Conservation (phyloP, 1,140 invertebrate species). For the Ostrea denselamellosa region DNA sequence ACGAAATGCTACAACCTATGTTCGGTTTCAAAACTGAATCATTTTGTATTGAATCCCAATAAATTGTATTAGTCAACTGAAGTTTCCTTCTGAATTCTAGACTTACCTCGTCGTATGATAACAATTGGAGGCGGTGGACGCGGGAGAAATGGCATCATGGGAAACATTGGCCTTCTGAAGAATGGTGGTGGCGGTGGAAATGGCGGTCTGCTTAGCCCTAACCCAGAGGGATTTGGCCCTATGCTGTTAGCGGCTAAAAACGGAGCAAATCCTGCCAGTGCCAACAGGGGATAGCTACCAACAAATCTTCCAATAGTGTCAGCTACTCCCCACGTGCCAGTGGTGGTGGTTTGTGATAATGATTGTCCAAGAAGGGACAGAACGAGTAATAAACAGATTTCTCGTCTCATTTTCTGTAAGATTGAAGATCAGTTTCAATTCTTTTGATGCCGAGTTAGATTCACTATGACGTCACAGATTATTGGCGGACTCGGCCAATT, state of each 20-base stretch:
- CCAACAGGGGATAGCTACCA: neutral
- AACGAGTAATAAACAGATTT: constrained; percentile 22
- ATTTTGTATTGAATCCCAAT: too few relatives aligned
- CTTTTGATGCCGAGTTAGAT: neutral
- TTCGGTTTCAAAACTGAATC: too few relatives aligned
- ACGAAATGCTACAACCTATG: too few relatives aligned
- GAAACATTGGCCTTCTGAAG: constrained; percentile 1
- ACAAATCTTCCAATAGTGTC: neutral
- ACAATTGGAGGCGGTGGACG: constrained; percentile 1
- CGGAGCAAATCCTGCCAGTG: neutral
- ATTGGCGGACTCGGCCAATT: neutral
- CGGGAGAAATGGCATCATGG: constrained; percentile 4
- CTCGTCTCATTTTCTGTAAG: constrained; percentile 35
- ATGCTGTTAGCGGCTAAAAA: neutral
- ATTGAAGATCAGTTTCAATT: neutral
- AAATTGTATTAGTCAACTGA: too few relatives aligned
- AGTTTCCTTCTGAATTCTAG: too few relatives aligned
- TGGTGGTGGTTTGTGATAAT: constrained; percentile 14
- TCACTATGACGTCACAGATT: neutral
- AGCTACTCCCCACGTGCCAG: neutral
- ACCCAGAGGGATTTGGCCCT: constrained; percentile 9
- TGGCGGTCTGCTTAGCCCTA: constrained; percentile 8
- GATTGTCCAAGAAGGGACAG: neutral
- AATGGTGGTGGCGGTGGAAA: constrained; percentile 16
- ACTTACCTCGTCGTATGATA: neutral